phyloP scores from a whole-genome alignment of 2,888 invertebrate species.

The Apotomis capreana region DNA sequence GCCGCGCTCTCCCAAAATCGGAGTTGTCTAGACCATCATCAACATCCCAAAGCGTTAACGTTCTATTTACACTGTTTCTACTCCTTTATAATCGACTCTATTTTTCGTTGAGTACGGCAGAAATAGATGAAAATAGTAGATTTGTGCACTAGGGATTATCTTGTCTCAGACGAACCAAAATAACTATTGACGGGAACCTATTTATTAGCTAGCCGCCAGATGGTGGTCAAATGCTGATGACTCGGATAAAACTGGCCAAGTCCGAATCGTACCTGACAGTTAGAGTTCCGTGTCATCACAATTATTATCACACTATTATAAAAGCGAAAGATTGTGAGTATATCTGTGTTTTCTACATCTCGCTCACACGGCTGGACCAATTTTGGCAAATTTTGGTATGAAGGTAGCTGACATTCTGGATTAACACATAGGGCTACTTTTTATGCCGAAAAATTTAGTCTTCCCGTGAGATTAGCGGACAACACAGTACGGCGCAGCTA shows the following conservation, averaged over 20 bases:
- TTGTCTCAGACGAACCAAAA: constrained; percentile 9
- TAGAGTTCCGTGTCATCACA: too few relatives aligned
- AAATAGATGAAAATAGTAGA: background rate
- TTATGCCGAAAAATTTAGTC: too few relatives aligned
- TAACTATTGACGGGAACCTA: constrained; percentile 7
- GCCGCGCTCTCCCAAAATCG: background rate
- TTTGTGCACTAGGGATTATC: background rate
- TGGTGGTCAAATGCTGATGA: background rate
- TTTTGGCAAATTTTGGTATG: too few relatives aligned
- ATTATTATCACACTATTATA: too few relatives aligned
- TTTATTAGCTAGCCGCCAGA: background rate
- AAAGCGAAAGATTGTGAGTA: too few relatives aligned
- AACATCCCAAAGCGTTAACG: background rate
- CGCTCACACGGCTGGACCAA: too few relatives aligned
- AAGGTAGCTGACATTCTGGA: too few relatives aligned
- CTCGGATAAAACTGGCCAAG: background rate
- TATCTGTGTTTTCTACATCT: too few relatives aligned
- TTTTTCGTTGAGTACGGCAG: background rate
- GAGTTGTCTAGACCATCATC: background rate
- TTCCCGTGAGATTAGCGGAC: too few relatives aligned
- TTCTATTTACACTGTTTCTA: background rate
- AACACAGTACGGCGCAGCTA: too few relatives aligned
- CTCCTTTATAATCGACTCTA: background rate
- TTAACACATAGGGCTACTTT: too few relatives aligned
- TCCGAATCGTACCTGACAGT: background rate